Percentiles rank a stretch among this genome's conserved stretches.
Conservation (phyloP, 1,140 invertebrate species). For the Micrasema longulum region DNA sequence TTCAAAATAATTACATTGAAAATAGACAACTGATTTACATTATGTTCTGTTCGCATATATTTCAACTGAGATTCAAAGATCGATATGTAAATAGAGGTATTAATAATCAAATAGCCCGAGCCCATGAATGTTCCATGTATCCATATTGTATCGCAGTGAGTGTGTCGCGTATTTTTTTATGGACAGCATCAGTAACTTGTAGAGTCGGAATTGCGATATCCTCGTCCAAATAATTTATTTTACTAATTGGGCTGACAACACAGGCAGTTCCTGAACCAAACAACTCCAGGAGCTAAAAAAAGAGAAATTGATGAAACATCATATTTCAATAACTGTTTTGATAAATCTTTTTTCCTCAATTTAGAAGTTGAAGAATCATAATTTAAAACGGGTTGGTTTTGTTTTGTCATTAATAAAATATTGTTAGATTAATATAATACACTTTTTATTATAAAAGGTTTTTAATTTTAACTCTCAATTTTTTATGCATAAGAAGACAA, state of each 20-base stretch:
- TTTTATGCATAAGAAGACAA: too few relatives aligned
- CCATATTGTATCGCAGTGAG: slow-evolving; percentile 91
- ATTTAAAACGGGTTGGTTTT: too few relatives aligned
- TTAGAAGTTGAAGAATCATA: too few relatives aligned
- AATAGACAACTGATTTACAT: not conserved
- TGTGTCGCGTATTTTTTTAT: slow-evolving; percentile 76
- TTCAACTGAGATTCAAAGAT: slow-evolving; percentile 32
- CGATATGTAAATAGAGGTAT: not conserved
- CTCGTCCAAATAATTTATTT: slow-evolving; percentile 79
- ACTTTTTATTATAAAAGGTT: too few relatives aligned
- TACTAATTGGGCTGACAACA: slow-evolving; percentile 88
- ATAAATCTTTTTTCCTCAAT: too few relatives aligned
- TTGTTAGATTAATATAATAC: too few relatives aligned
- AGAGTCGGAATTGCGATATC: slow-evolving; percentile 81
- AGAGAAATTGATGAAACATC: not conserved
- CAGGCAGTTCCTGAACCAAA: slow-evolving; percentile 97
- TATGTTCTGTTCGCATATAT: slow-evolving; percentile 7
- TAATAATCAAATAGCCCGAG: slow-evolving; percentile 64
- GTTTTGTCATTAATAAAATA: too few relatives aligned
- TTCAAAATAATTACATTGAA: not conserved
- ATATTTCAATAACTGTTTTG: too few relatives aligned
- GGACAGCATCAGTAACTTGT: slow-evolving; percentile 76
- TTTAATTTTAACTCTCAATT: too few relatives aligned
- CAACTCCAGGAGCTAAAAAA: slow-evolving; percentile 86
- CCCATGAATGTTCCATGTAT: slow-evolving; percentile 83